Conservation (phyloP, 2,797 vertebrate species). For the Pelodytes ibericus region DNA sequence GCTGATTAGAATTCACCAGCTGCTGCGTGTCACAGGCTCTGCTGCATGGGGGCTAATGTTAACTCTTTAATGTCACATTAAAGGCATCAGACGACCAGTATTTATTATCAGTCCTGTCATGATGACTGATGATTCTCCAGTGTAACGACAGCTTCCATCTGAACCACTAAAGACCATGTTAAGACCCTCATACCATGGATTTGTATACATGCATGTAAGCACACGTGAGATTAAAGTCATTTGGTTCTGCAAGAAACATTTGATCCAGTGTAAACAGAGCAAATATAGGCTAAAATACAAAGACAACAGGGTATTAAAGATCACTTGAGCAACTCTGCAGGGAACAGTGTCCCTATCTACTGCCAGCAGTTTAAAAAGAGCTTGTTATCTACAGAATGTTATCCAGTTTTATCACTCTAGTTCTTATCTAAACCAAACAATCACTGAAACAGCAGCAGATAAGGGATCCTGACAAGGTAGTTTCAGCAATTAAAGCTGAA, state of each 20-base stretch:
- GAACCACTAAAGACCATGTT: too few species aligned
- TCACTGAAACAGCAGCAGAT: slow-evolving; percentile 74
- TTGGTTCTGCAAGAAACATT: not conserved
- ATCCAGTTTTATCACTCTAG: slow-evolving; percentile 70
- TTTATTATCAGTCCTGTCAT: too few species aligned
- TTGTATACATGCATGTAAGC: not conserved
- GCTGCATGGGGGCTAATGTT: slow-evolving; percentile 31
- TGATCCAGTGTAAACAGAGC: not conserved
- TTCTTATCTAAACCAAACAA: slow-evolving; percentile 77
- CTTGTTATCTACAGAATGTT: slow-evolving; percentile 69
- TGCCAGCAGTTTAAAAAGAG: slow-evolving; percentile 68
- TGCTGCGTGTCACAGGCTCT: slow-evolving; percentile 67
- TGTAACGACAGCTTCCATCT: too few species aligned
- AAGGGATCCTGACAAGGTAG: slow-evolving; percentile 69
- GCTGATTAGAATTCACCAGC: slow-evolving; percentile 70
- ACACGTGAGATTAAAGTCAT: not conserved
- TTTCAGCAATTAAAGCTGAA: slow-evolving; percentile 69
- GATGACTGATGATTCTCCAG: too few species aligned
- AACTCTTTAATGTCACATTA: slow-evolving; percentile 7
- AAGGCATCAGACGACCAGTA: not conserved
- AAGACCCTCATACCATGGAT: too few species aligned
- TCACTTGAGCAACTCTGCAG: slow-evolving; percentile 29
- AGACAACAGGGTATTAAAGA: slow-evolving; percentile 6
- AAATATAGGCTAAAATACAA: not conserved
- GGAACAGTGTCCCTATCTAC: slow-evolving; percentile 37